Evolutionary conservation across 2,888 invertebrate species (phyloP).

Genomic region (Cotesia congregata): DNA sequence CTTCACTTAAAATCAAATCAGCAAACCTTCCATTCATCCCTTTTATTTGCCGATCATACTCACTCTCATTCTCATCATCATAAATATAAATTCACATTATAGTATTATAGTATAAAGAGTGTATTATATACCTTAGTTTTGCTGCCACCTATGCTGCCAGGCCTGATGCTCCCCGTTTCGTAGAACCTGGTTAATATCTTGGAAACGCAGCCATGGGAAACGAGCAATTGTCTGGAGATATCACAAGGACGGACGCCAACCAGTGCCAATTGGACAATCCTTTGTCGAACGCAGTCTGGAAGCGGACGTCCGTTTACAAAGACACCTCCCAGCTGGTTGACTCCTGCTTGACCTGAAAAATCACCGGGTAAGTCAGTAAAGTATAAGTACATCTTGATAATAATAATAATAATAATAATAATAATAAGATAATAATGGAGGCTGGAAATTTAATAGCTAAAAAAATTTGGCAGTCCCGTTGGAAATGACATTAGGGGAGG

Average conservation of each 20-base stretch:
- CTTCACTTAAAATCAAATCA: slow-evolving; percentile 67
- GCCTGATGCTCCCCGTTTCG: slow-evolving; percentile 96
- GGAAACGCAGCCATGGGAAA: slow-evolving; percentile 97
- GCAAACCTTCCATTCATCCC: slow-evolving; percentile 46
- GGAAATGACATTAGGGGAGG: slow-evolving; percentile 47
- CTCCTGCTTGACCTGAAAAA: slow-evolving; percentile 73
- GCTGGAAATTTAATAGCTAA: slow-evolving; percentile 6
- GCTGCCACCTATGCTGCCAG: slow-evolving; percentile 94
- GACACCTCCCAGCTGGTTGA: slow-evolving; percentile 96
- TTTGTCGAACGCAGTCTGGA: slow-evolving; percentile 92
- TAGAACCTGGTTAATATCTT: slow-evolving; percentile 97
- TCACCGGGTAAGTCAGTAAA: neutral
- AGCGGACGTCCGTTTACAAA: slow-evolving; percentile 98
- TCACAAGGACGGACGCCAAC: slow-evolving; percentile 97
- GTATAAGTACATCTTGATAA: neutral
- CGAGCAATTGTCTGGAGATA: slow-evolving; percentile 94
- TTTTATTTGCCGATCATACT: no score
- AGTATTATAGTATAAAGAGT: neutral
- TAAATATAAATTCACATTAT: neutral
- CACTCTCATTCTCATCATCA: no score
- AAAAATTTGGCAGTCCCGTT: slow-evolving; percentile 23
- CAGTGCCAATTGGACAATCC: slow-evolving; percentile 94
- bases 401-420: neutral
- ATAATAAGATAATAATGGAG: neutral
- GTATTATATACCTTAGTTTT: slow-evolving; percentile 86